These are phyloP conservation scores for Drosophila borealis DNA, from an alignment of 2,888 invertebrate species.

Conservation along the genomic window DNA sequence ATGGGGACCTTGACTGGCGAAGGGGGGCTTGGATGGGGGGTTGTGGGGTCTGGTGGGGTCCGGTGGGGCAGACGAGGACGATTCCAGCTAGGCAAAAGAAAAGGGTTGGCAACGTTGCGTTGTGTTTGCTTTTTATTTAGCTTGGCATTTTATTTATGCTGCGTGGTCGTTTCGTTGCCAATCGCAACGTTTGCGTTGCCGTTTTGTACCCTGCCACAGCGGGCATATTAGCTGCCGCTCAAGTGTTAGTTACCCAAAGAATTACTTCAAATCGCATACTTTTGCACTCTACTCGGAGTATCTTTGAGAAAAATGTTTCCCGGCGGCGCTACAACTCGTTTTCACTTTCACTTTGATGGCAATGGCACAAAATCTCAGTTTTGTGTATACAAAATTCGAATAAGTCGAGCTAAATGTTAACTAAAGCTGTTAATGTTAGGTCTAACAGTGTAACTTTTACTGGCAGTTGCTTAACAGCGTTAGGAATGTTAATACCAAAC, in stretches of 20 bases:
- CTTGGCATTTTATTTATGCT: constrained; percentile 81
- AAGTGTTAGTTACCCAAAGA: no score
- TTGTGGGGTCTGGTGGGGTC: neutral
- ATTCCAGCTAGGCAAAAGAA: constrained; percentile 46
- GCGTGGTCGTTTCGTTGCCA: constrained; percentile 74
- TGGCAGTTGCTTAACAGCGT: neutral
- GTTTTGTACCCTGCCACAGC: constrained; percentile 33
- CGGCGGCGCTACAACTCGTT: constrained; percentile 31
- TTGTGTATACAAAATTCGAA: neutral
- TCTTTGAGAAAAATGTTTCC: constrained; percentile 15
- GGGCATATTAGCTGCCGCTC: constrained; percentile 16
- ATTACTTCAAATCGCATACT: no score
- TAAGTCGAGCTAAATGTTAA: neutral
- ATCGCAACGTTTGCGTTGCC: constrained; percentile 44
- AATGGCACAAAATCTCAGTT: neutral
- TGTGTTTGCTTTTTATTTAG: constrained; percentile 67
- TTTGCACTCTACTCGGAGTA: no score
- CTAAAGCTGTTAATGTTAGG: neutral
- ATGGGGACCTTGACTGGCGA: neutral
- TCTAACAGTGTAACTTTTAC: neutral
- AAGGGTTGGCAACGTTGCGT: constrained; percentile 64
- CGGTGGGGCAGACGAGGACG: neutral
- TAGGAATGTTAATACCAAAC: neutral
- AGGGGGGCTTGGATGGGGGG: neutral
- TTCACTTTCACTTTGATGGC: constrained; percentile 27